A percentile compares a stretch with the other conserved stretches of the same genome.
Evolutionary conservation across 1,140 invertebrate genomes (phyloP).

Genomic region (Zaprionus africanus): DNA sequence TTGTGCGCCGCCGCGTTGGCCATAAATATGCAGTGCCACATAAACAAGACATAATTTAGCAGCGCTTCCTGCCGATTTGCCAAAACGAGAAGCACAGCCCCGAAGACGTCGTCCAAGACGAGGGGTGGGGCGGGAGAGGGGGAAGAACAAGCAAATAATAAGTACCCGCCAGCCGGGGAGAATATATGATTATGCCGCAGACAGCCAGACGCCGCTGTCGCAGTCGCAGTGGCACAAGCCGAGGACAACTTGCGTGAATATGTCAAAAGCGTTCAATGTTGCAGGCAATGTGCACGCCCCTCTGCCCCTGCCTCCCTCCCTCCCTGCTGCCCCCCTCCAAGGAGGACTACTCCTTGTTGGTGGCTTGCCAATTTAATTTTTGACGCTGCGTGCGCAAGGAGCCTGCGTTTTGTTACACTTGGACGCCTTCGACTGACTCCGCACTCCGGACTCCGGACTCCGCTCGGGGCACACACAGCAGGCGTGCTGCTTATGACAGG

Average conservation of each 20-base stretch:
- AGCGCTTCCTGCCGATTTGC: constrained; percentile 79
- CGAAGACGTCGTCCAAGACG: background rate
- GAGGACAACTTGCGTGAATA: constrained; percentile 75
- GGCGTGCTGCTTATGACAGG: constrained; percentile 78
- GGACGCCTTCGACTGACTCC: constrained; percentile 76
- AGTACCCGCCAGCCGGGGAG: constrained; percentile 61
- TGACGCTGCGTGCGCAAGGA: constrained; percentile 72
- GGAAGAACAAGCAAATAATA: constrained; percentile 73
- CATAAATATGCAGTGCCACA: constrained; percentile 81
- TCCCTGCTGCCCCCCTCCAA: background rate
- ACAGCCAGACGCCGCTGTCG: constrained; percentile 66
- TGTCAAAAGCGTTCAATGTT: constrained; percentile 82
- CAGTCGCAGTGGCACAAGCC: constrained; percentile 23
- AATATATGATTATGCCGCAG: constrained; percentile 83
- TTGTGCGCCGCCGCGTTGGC: constrained; percentile 61
- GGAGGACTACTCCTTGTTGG: constrained; percentile 60
- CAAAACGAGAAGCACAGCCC: constrained; percentile 54
- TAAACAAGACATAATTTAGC: constrained; percentile 83
- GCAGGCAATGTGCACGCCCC: constrained; percentile 48
- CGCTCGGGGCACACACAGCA: constrained; percentile 57
- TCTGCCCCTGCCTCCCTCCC: background rate
- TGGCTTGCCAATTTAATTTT: constrained; percentile 83
- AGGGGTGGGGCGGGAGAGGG: background rate
- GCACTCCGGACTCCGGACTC: constrained; percentile 34
- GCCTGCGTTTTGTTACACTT: constrained; percentile 78